Base-by-base conservation (phyloP, 2,888 invertebrate species). In the Mythimna pallens region DNA sequence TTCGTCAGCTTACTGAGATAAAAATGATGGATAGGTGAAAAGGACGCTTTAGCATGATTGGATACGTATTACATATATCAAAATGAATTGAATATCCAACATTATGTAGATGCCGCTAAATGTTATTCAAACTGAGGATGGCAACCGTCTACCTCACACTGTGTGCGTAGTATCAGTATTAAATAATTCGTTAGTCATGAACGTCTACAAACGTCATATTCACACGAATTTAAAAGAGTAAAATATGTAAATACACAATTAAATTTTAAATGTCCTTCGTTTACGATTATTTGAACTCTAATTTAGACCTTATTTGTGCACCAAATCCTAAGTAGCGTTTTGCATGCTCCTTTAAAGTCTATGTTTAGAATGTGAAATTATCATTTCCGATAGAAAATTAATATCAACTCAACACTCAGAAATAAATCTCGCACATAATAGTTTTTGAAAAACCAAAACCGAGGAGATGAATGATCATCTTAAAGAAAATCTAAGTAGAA, bases 111-210 rank as follows among this genome's bases (percentile, higher is more conserved):
- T 71, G n/a, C 47, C 61, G 62, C 81, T 87, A 83, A 81, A 66
- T 74, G 34, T 54, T 70, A 80, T 58, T 36, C 70, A 81, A 86
- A 85, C 68, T 73, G 20, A 25, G 47, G 22, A 63, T 68, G 22
- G 64, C 61, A 62, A 81, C 72, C 70, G 57, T 73, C 65, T 65
- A 80, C 22, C 25, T 59, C 73, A 72, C 55, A 70, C 70, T 78
- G 68, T 79, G 47, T 20, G 17, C 82, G 77, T 85, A 74, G 83
- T 64, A 70, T 70, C 54, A 63, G 52, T 70, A 70, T 59, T 80
- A 61, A 68, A 79, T 83, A 87, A 87, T 78, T 78, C 59, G 79
- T 71, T 59, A 59, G 82, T 88, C 91, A 90, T 87, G 90, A 80
- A 80, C 73, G 68, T 71, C 71, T 70, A 70, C 69, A 74, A 69